phyloP scores from a whole-genome alignment of 2,888 invertebrate species.

The Phanerotoma sp. region DNA sequence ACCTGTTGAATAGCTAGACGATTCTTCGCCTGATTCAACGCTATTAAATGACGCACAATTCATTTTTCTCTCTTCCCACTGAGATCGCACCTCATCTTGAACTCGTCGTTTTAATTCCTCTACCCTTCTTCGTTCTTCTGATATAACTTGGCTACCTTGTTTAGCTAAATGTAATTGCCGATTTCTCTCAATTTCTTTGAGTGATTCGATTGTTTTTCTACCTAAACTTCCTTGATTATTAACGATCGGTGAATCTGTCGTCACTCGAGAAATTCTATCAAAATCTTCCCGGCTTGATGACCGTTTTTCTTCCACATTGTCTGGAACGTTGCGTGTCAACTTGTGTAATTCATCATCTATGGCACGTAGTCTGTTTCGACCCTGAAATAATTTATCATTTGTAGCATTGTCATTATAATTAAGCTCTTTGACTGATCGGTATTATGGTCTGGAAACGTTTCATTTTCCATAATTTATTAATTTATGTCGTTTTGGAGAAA shows the following conservation, averaged over 20 bases:
- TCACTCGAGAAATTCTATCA: constrained; percentile 86
- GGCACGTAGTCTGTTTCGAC: constrained; percentile 66
- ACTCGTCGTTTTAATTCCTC: constrained; percentile 82
- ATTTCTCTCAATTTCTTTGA: constrained; percentile 88
- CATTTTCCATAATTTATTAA: too few relatives aligned
- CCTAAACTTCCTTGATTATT: constrained; percentile 68
- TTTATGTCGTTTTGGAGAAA: too few relatives aligned
- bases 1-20: constrained; percentile 64
- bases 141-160: constrained; percentile 93
- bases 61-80: constrained; percentile 75
- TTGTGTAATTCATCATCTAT: constrained; percentile 68
- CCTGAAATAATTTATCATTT: constrained; percentile 49
- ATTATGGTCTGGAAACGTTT: too few relatives aligned
- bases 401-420: constrained; percentile 5
- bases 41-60: constrained; percentile 67
- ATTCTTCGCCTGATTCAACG: constrained; percentile 64
- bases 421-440: too few relatives aligned
- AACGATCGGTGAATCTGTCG: constrained; percentile 75
- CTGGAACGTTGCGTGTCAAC: constrained; percentile 44
- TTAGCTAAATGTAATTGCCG: constrained; percentile 83
- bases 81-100: constrained; percentile 85
- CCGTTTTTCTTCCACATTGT: constrained; percentile 49
- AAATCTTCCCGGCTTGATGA: constrained; percentile 84
- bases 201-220: constrained; percentile 78
- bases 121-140: constrained; percentile 85